phyloP scores from a whole-genome alignment of 2,113 vertebrate genomes.

The Penelope pileata region DNA sequence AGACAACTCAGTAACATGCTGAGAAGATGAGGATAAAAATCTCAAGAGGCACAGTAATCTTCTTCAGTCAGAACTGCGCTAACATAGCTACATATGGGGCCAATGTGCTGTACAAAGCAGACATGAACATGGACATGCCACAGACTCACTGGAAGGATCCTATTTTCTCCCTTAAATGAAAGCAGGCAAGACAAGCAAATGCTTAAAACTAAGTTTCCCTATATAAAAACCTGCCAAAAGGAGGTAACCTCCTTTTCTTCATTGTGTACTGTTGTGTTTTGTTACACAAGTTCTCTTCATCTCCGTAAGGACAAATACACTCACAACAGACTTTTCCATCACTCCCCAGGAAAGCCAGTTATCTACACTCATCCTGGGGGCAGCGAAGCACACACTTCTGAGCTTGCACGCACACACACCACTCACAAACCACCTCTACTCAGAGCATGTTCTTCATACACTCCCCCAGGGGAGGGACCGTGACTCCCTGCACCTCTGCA shows the following conservation, averaged over 20 bases:
- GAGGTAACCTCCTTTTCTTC: not conserved
- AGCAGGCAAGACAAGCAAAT: not conserved
- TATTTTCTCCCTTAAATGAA: not conserved
- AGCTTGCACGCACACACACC: rapidly evolving
- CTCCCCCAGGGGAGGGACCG: not conserved
- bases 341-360: not conserved
- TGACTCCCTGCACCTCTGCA: not conserved
- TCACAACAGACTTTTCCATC: not conserved
- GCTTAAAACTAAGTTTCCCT: not conserved
- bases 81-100: rapidly evolving
- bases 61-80: not conserved
- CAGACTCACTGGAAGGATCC: not conserved
- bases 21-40: not conserved
- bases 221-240: not conserved
- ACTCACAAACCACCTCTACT: not conserved
- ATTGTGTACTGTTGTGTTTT: not conserved
- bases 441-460: rapidly evolving
- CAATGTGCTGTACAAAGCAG: rapidly evolving
- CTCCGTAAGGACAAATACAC: not conserved
- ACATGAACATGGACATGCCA: rapidly evolving
- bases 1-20: not conserved
- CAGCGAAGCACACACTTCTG: not conserved
- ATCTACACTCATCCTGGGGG: rapidly evolving
- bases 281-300: not conserved
- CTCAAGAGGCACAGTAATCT: not conserved